A percentile compares a stretch with the other conserved stretches of the same genome.
Conservation (phyloP, 2,113 vertebrate species). For the Hemicordylus capensis region DNA sequence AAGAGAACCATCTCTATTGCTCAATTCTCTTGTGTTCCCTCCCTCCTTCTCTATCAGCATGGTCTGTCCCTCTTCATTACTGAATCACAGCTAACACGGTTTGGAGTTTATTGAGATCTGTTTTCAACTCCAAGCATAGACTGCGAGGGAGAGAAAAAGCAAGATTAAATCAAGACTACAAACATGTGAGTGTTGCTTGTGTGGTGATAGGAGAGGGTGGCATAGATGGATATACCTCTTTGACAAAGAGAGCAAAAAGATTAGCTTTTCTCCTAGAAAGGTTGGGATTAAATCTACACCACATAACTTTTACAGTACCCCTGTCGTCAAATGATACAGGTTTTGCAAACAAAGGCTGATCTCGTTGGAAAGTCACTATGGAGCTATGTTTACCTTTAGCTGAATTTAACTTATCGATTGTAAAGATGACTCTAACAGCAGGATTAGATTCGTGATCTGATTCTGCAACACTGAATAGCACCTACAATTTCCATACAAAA, state of each 20-base stretch:
- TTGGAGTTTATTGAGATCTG: not conserved
- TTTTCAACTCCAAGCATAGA: constrained; percentile 11
- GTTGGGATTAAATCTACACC: fast-evolving
- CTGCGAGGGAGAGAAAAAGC: not conserved
- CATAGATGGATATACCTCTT: not conserved
- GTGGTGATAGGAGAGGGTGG: not conserved
- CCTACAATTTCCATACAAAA: too few relatives aligned
- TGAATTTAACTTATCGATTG: not conserved
- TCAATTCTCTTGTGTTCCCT: not conserved
- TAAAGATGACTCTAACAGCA: not conserved
- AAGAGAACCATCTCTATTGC: not conserved
- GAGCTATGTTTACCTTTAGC: not conserved
- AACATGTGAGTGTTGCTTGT: constrained; percentile 50
- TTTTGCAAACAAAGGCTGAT: not conserved
- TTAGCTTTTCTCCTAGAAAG: not conserved
- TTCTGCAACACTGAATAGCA: not conserved
- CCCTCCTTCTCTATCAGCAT: constrained; percentile 1
- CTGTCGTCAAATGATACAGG: fast-evolving
- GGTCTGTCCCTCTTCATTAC: not conserved
- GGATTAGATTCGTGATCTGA: not conserved
- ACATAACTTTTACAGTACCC: fast-evolving
- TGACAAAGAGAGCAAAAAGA: not conserved
- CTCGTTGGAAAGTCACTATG: not conserved
- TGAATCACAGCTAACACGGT: not conserved
- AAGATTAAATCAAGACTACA: not conserved